Conservation (phyloP, 2,888 invertebrate genomes). For the Alloscopus bannaensis region DNA sequence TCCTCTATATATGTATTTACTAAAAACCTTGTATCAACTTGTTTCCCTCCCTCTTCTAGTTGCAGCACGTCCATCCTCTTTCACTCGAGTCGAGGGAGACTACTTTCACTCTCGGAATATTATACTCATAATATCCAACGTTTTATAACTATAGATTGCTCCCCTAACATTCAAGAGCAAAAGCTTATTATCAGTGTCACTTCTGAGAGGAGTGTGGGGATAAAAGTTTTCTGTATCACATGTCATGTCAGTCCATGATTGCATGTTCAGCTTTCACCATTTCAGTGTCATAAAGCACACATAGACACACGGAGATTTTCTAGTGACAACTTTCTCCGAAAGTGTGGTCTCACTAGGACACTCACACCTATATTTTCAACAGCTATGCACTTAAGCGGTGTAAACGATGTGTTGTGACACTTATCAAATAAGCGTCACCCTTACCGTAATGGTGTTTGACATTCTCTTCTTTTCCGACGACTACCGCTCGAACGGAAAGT, state of each 20-base stretch:
- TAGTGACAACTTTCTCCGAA: not conserved
- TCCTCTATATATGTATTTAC: not conserved
- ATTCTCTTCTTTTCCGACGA: constrained; percentile 9
- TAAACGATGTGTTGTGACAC: constrained; percentile 41
- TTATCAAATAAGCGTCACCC: constrained; percentile 48
- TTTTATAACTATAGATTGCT: not conserved
- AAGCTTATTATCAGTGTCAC: constrained; percentile 1
- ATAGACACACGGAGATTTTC: not conserved
- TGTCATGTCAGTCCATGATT: not conserved
- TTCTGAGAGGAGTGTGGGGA: not conserved
- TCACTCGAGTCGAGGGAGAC: not conserved
- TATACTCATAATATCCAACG: not conserved
- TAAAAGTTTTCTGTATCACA: not conserved
- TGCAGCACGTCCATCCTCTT: not conserved
- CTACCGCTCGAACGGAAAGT: no score
- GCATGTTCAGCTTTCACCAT: not conserved
- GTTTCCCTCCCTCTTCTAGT: not conserved
- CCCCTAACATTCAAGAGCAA: not conserved
- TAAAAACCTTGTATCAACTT: not conserved
- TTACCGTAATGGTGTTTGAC: constrained; percentile 32
- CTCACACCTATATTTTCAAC: not conserved
- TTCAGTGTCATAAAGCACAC: not conserved
- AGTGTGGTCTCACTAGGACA: not conserved
- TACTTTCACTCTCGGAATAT: no score
- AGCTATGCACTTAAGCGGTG: not conserved